Percentiles rank a stretch among this genome's conserved stretches.
These are phyloP conservation scores for Ahaetulla prasina DNA, from an alignment of 2,113 vertebrate genomes.

Conservation along the genomic window DNA sequence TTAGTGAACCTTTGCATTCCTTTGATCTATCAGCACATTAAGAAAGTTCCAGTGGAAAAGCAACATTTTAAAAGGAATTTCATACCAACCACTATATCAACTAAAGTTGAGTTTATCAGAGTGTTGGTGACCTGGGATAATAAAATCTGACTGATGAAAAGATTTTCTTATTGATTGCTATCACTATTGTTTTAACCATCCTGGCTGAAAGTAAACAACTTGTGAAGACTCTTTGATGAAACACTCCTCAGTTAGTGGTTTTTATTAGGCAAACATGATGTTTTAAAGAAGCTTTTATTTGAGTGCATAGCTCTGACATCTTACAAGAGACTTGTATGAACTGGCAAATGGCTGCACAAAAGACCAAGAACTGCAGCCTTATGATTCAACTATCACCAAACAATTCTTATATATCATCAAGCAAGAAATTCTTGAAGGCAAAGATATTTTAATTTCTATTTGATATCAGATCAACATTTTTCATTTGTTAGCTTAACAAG, in stretches of 20 bases:
- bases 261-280: constrained; percentile 64
- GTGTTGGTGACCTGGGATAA: constrained; percentile 62
- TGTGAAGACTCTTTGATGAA: constrained; percentile 65
- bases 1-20: constrained; percentile 31
- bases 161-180: constrained; percentile 67
- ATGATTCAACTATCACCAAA: constrained; percentile 50
- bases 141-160: constrained; percentile 69
- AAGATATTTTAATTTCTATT: constrained; percentile 57
- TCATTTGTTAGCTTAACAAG: constrained; percentile 65
- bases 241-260: constrained; percentile 66
- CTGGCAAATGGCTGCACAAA: constrained; percentile 42
- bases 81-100: constrained; percentile 47
- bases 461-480: constrained; percentile 62
- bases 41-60: constrained; percentile 34
- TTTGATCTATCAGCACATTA: constrained; percentile 42
- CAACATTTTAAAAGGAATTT: constrained; percentile 46
- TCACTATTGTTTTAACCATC: constrained; percentile 69
- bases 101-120: constrained; percentile 60
- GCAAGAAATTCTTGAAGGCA: constrained; percentile 46
- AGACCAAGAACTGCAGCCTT: constrained; percentile 36
- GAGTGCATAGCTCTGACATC: constrained; percentile 42
- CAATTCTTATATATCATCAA: constrained; percentile 50
- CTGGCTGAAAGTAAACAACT: constrained; percentile 63
- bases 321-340: constrained; percentile 49
- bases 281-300: constrained; percentile 55